phyloP scores from a whole-genome alignment of 30 jellyfish, hydroid and myxozoan genomes.

The Hydractinia echinata region DNA sequence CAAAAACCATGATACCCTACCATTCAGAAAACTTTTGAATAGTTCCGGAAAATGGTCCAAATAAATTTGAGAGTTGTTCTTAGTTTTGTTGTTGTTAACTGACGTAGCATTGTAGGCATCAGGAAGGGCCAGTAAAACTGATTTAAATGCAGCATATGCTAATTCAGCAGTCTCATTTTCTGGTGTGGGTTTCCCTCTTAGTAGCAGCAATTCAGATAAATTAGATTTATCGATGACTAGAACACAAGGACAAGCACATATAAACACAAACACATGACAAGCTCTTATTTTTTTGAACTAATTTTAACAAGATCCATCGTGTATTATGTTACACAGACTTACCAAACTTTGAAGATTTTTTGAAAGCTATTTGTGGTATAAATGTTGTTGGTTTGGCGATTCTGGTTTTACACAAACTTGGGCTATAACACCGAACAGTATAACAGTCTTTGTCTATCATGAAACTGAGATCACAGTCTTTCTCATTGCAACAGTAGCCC shows the following conservation, averaged over 20 bases:
- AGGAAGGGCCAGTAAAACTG: constrained; percentile 20
- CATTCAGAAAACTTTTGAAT: constrained; percentile 24
- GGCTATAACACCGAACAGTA: constrained; percentile 73
- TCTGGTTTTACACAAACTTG: constrained; percentile 66
- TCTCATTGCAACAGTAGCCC: constrained; percentile 82
- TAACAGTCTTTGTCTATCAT: constrained; percentile 93
- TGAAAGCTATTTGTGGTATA: constrained; percentile 77
- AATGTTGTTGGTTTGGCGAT: constrained; percentile 90
- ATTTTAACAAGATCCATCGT: too few relatives aligned
- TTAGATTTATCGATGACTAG: constrained; percentile 16
- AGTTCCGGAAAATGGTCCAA: constrained; percentile 6
- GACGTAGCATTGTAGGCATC: constrained; percentile 10
- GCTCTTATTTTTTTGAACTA: too few relatives aligned
- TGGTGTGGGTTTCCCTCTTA: constrained; percentile 21
- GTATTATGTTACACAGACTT: constrained; percentile 2
- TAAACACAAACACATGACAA: not conserved
- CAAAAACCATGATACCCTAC: constrained; percentile 20
- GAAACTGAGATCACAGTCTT: constrained; percentile 84
- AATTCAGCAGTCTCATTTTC: constrained; percentile 27
- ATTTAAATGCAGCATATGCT: constrained; percentile 35
- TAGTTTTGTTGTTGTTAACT: not conserved
- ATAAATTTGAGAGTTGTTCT: not conserved
- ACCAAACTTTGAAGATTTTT: constrained; percentile 74
- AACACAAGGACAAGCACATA: not conserved
- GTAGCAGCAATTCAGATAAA: constrained; percentile 13